A percentile compares a stretch with the other conserved stretches of the same genome.
Evolutionary conservation across 2,797 vertebrate genomes (phyloP).

Genomic region (Diplodus puntazzo): DNA sequence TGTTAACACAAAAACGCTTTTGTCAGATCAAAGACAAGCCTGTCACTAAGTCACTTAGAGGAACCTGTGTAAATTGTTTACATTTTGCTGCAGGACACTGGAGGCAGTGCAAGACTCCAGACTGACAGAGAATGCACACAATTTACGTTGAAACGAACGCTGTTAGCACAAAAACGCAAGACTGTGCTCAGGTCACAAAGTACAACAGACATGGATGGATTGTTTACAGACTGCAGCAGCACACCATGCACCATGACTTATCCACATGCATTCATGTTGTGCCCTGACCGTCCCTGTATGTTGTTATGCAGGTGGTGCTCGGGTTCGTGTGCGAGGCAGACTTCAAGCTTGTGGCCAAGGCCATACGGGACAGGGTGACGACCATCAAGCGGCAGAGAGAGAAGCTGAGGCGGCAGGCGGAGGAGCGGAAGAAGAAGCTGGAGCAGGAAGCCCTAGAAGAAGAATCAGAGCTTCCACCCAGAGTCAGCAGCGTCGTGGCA

Average conservation of each 20-base stretch:
- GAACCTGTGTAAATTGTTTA: constrained; percentile 24
- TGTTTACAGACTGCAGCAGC: constrained; percentile 29
- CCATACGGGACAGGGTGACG: constrained; percentile 92
- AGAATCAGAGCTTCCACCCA: constrained; percentile 80
- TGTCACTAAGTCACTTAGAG: constrained; percentile 9
- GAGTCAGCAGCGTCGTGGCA: constrained; percentile 36
- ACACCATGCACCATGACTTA: constrained; percentile 8
- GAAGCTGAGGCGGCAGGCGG: constrained; percentile 87
- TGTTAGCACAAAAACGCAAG: no score
- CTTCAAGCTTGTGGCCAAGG: constrained; percentile 96
- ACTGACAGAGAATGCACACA: no score
- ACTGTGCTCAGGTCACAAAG: constrained; percentile 6
- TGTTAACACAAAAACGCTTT: background rate
- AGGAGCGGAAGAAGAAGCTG: constrained; percentile 78
- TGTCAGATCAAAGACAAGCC: constrained; percentile 2
- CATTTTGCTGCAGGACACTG: constrained; percentile 12
- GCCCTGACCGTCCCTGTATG: constrained; percentile 40
- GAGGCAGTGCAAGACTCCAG: no score
- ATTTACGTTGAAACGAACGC: no score
- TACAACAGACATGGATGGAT: constrained; percentile 18
- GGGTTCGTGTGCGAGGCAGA: constrained; percentile 95
- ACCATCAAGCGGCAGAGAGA: constrained; percentile 94
- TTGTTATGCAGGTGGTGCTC: constrained; percentile 89
- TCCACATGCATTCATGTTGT: constrained; percentile 43
- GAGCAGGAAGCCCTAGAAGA: constrained; percentile 83